Evolutionary conservation across 2,797 vertebrate species (phyloP).

Genomic region (Monodelphis domestica): DNA sequence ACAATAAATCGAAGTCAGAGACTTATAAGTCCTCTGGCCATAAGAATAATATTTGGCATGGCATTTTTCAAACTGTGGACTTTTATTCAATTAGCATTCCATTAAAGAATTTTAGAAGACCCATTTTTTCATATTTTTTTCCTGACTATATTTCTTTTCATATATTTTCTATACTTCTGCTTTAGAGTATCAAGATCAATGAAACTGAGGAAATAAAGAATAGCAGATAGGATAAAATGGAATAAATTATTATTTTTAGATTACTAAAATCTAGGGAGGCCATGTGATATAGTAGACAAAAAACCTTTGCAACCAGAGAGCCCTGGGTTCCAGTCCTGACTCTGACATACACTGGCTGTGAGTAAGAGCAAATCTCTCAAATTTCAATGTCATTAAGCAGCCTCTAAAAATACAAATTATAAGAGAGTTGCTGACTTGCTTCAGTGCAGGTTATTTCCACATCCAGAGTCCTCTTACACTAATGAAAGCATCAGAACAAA

Average conservation of each 20-base stretch:
- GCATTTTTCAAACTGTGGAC: neutral
- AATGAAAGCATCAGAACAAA: neutral
- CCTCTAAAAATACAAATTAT: neutral
- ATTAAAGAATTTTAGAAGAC: neutral
- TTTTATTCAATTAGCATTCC: neutral
- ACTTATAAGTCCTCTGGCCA: neutral
- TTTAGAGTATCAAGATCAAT: neutral
- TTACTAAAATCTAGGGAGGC: constrained; percentile 24
- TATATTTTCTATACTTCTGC: constrained; percentile 37
- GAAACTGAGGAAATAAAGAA: constrained; percentile 24
- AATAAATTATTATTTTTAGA: constrained; percentile 21
- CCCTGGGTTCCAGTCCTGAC: neutral
- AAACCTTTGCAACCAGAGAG: neutral
- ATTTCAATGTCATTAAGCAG: neutral
- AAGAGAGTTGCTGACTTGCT: neutral
- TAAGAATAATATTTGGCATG: neutral
- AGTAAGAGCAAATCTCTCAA: neutral
- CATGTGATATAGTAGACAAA: neutral
- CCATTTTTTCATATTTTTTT: neutral
- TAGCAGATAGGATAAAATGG: neutral
- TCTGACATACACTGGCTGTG: neutral
- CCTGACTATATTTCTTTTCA: neutral
- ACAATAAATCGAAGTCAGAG: neutral
- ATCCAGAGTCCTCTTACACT: neutral
- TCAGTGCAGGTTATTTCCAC: neutral